Conservation (phyloP, 2,797 vertebrate species). For the Cyprinella venusta region DNA sequence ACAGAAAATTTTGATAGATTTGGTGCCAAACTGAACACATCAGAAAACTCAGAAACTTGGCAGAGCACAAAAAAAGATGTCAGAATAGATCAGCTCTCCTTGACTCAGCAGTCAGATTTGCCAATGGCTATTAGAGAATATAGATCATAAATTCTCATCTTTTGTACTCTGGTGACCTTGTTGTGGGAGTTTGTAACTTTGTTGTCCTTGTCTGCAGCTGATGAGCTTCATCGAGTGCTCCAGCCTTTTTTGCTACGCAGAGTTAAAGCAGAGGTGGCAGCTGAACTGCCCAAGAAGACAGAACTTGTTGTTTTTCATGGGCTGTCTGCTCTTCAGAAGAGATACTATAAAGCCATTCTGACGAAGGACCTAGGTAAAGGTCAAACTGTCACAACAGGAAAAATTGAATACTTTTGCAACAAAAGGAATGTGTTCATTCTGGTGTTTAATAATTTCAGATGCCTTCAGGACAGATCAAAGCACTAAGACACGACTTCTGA, state of each 20-base stretch:
- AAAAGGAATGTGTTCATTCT: background rate
- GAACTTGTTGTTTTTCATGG: conserved; percentile 92
- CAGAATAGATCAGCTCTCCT: background rate
- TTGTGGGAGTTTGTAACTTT: background rate
- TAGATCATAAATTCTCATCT: background rate
- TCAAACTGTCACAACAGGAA: background rate
- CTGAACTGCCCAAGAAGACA: conserved; percentile 87
- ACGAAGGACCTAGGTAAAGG: conserved; percentile 86
- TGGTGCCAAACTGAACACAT: background rate
- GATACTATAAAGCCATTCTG: conserved; percentile 89
- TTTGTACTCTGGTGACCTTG: background rate
- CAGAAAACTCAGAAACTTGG: background rate
- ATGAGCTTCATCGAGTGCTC: conserved; percentile 85
- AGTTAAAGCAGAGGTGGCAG: conserved; percentile 87
- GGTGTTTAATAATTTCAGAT: conserved; percentile 74
- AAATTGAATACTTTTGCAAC: background rate
- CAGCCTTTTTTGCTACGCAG: conserved; percentile 91
- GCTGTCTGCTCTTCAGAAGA: conserved; percentile 90
- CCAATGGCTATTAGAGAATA: background rate
- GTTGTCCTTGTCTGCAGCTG: conserved; percentile 71
- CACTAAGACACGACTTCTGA: conserved; percentile 83
- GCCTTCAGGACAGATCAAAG: conserved; percentile 83
- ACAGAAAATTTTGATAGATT: background rate
- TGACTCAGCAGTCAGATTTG: conserved; percentile 3
- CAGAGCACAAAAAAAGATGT: background rate